phyloP scores from a whole-genome alignment of 2,113 vertebrate species.

The Sorex fumeus region DNA sequence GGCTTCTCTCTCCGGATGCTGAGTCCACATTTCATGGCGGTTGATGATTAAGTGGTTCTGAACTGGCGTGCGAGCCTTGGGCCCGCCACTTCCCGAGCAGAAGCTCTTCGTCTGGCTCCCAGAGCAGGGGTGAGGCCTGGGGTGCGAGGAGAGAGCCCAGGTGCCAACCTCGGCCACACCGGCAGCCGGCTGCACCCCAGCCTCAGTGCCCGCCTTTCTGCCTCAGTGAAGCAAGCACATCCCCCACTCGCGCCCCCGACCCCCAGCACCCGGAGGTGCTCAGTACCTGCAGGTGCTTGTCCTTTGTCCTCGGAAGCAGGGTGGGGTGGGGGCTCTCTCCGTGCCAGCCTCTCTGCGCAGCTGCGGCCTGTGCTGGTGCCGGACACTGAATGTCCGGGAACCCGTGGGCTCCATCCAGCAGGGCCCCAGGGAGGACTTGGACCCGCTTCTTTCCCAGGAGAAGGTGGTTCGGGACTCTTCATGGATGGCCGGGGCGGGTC shows the following conservation, averaged over 20 bases:
- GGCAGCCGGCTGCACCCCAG: neutral
- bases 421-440: neutral
- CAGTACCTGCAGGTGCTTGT: neutral
- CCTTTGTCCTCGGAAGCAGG: neutral
- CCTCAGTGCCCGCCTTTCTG: neutral
- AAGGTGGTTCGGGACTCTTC: neutral
- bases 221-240: neutral
- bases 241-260: neutral
- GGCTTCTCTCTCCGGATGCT: neutral
- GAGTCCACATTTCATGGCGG: constrained; percentile 47
- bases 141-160: neutral
- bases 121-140: neutral
- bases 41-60: constrained; percentile 58
- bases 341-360: rapidly evolving
- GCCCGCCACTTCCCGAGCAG: constrained; percentile 23
- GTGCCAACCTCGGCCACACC: neutral
- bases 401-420: neutral
- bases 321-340: neutral
- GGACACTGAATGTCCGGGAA: neutral
- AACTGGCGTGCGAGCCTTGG: neutral
- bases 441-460: neutral
- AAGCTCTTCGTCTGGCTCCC: neutral
- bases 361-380: neutral
- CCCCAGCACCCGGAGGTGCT: neutral
- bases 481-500: neutral